Evolutionary conservation across 2,113 vertebrate genomes (phyloP).

Genomic region (Cottus gobio): DNA sequence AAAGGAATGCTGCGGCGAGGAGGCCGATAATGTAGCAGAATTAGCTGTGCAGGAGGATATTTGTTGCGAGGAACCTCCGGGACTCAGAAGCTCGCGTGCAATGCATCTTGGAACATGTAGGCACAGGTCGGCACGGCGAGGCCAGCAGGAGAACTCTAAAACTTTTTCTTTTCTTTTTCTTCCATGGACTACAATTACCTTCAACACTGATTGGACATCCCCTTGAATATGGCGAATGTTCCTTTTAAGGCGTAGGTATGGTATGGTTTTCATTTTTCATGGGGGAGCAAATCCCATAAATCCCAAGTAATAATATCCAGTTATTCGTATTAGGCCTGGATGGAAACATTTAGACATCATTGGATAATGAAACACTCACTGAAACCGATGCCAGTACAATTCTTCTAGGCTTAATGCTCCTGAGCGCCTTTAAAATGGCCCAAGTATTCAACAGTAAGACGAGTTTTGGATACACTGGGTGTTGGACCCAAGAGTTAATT

Average conservation of each 20-base stretch:
- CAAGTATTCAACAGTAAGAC: neutral
- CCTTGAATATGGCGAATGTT: neutral
- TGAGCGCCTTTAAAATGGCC: no score
- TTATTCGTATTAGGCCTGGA: neutral
- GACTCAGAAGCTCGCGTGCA: no score
- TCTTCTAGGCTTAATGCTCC: neutral
- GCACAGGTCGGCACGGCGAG: no score
- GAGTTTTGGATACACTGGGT: neutral
- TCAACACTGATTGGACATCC: neutral
- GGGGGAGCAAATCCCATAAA: neutral
- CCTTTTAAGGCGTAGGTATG: neutral
- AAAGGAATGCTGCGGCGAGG: no score
- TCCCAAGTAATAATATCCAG: neutral
- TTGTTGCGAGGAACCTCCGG: no score
- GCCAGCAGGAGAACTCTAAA: no score
- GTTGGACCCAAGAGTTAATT: constrained; percentile 24
- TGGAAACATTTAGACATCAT: neutral
- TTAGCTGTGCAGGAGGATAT: no score
- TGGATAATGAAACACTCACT: neutral
- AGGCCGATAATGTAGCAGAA: no score
- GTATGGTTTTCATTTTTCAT: neutral
- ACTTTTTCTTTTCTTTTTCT: no score
- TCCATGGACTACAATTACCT: no score
- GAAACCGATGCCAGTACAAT: neutral
- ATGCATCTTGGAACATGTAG: no score